Evolutionary conservation across 2,113 vertebrate genomes (phyloP).

Genomic region (Arenaria interpres): DNA sequence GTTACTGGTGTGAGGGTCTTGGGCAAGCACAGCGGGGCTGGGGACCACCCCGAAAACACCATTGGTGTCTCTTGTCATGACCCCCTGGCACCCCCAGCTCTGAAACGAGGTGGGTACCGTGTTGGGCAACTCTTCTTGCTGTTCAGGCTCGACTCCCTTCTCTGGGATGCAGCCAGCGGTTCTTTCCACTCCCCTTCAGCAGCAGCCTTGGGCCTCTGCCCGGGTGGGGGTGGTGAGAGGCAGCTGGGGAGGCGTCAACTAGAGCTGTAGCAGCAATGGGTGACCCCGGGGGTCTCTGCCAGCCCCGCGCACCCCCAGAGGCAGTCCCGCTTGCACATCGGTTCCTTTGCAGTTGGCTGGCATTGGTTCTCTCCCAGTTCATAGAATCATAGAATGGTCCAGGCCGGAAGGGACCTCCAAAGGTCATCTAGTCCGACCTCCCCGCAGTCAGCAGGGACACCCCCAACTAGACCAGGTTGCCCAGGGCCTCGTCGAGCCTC

Average conservation of each 20-base stretch:
- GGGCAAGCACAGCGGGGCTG: accelerated
- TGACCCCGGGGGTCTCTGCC: neutral
- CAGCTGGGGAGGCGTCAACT: accelerated
- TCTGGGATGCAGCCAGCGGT: neutral
- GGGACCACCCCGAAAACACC: neutral
- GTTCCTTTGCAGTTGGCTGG: accelerated
- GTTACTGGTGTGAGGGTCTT: accelerated
- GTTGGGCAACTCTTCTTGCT: neutral
- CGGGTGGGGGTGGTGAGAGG: neutral
- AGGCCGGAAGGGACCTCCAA: too few species aligned
- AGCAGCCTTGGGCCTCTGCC: neutral
- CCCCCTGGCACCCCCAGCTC: too few species aligned
- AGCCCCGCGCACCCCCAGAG: accelerated
- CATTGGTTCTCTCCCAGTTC: neutral
- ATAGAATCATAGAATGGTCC: too few species aligned
- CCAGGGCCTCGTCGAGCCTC: too few species aligned
- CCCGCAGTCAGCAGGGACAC: too few species aligned
- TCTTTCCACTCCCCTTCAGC: neutral
- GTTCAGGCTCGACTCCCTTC: neutral
- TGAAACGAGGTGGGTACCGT: neutral
- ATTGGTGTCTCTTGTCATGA: accelerated
- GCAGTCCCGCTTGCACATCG: accelerated
- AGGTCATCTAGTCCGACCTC: too few species aligned
- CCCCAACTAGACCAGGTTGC: too few species aligned
- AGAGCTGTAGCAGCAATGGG: accelerated